These are phyloP conservation scores for Cantharis nigra DNA, from an alignment of 2,888 invertebrate genomes.

Conservation along the genomic window DNA sequence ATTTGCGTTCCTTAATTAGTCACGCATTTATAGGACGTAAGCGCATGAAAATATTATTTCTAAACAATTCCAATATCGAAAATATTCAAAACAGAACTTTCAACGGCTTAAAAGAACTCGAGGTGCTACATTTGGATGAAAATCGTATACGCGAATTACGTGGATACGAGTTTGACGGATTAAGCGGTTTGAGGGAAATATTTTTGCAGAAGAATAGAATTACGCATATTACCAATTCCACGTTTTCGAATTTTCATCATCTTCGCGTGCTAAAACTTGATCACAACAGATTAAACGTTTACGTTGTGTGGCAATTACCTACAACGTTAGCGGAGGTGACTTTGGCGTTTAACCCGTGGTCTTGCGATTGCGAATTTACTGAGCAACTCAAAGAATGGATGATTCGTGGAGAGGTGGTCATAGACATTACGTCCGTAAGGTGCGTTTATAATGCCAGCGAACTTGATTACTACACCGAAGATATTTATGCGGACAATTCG, in stretches of 20 bases:
- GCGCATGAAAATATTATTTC: conserved; percentile 73
- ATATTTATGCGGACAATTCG: conserved; percentile 61
- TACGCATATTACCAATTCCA: conserved; percentile 69
- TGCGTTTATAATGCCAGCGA: conserved; percentile 71
- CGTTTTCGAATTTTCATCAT: conserved; percentile 69
- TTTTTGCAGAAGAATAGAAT: conserved; percentile 78
- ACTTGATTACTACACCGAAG: conserved; percentile 62
- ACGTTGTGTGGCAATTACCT: conserved; percentile 75
- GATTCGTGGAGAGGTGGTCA: conserved; percentile 67
- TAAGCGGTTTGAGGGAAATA: conserved; percentile 72
- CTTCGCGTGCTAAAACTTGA: conserved; percentile 71
- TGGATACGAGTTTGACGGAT: conserved; percentile 81
- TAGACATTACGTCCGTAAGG: conserved; percentile 67
- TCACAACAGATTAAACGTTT: conserved; percentile 70
- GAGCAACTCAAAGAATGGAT: conserved; percentile 79
- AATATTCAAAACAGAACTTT: conserved; percentile 81
- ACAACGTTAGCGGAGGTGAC: conserved; percentile 67
- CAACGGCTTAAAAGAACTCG: conserved; percentile 79
- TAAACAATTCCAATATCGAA: conserved; percentile 80
- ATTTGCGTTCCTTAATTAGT: conserved; percentile 74
- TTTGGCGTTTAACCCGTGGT: conserved; percentile 77
- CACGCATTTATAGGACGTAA: conserved; percentile 87
- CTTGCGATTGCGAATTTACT: conserved; percentile 81
- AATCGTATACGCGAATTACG: conserved; percentile 71
- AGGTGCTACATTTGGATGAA: conserved; percentile 75